Evolutionary conservation across 2,797 vertebrate species (phyloP), one percentile per base, ranked within the genome.

Genomic region (Pseudopleuronectes americanus): DNA sequence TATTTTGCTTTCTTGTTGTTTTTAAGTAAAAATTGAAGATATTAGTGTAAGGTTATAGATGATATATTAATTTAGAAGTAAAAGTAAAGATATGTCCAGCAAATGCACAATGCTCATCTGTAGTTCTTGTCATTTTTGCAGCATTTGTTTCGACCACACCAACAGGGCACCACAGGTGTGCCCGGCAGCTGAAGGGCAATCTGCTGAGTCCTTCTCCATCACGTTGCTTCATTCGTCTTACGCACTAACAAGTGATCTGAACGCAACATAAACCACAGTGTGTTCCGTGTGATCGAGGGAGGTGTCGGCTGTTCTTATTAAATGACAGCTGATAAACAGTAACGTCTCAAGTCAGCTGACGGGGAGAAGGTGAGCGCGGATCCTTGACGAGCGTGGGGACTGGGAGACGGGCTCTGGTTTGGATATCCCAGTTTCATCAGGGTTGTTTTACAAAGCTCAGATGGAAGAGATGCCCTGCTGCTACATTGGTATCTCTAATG

Each of bases 401-500:
- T 59, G 16, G 48, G 79, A 87, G 85, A 81, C 54, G 67, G 71
- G 77, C 75, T 89, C 76, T 79, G 68, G 83, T 89, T 90, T 87
- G 87, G 85, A 87, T 84, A 91, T 90, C 88, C 85, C 89, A 74
- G 79, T 93, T 94, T 93, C 85, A 93, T 93, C 90, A 84, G 87
- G 80, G 86, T 90, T 92, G 92, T 93, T 93, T 92, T 87, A 92
- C 90, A 93, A 93, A 93, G 87, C 92, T 94, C 78, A 77, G 84
- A 91, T 90, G 90, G 90, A 93, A 92, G 87, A 88, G 87, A 91
- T 86, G 86, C 90, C 88, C 83, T 83, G 84, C 85, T 84, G 78
- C 79, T 89, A 86, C 88, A 87, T 81, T 87, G 85, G 77, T 90
- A 91, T 92, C 90, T 93, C 86, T 93, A 92, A 93, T 90, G 84